Base-by-base conservation (phyloP, 2,113 vertebrate genomes). In the Silurus glanis region DNA sequence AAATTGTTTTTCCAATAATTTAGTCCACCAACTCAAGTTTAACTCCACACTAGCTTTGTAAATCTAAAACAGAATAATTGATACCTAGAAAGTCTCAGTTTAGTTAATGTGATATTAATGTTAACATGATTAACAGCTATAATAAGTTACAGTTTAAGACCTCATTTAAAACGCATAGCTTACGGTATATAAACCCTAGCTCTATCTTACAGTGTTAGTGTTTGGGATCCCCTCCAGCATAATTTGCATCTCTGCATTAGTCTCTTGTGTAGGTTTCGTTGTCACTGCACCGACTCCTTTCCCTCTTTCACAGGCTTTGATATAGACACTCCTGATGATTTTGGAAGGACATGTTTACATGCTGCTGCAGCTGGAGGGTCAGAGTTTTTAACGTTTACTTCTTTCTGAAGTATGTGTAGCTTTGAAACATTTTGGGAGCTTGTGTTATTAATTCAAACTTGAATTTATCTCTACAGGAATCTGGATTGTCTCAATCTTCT, bases 311-410 rank as follows among this genome's bases (percentile, higher is more conserved):
- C 90, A 99, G 98, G 97, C 90, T 99, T 99, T 95, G 98, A 98
- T 92, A 95, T 99, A 85, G 97, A 99, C 91, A 98, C 98, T 28
- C 95, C 97, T 86, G 98, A 99, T 95, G 97, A 99, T 92, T 98
- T 99, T 93, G 98, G 98, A 90, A 97, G 98, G 93, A 99, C 98
- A 89, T 99, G 98, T 96, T 97, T 99, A 94, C 98, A 99, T 88
- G 98, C 98, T 90, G 98, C 98, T 89, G 97, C 98, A 91, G 97
- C 98, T 94, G 98, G 98, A 95, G 98, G 98, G 98, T 99, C 93
- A 93, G 97, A 90, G n/a, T 10, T 81, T 75, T 79, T 21, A 64
- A 78, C 49, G 37, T 49, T 59, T 74, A 8, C 6, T 21, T 53
- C 37, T 75, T 14, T 83, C 45, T 3, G 9, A 49, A 17, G 25